phyloP scores from a whole-genome alignment of 2,888 invertebrate genomes.

The Polydrusus cervinus region DNA sequence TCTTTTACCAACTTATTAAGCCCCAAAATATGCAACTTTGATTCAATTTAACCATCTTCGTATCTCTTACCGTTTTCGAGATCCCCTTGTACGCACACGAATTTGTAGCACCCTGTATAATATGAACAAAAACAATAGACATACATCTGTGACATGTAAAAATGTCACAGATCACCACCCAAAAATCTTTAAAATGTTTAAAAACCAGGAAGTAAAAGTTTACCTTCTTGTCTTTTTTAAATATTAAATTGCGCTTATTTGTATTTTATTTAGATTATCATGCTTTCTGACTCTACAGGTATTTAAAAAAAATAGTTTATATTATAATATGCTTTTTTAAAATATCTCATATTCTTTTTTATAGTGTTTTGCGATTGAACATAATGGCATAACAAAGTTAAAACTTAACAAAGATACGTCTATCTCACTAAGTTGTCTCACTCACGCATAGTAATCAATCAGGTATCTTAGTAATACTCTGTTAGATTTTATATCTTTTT shows the following conservation, averaged over 20 bases:
- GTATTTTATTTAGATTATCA: neutral
- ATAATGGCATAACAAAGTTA: conserved; percentile 25
- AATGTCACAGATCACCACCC: too few species aligned
- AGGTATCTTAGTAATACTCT: conserved; percentile 51
- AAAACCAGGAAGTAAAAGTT: too few species aligned
- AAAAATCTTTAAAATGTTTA: too few species aligned
- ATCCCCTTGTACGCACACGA: too few species aligned
- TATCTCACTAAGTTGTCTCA: conserved; percentile 55
- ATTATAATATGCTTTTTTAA: neutral
- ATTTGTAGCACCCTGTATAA: too few species aligned
- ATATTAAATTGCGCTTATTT: neutral
- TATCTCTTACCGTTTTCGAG: too few species aligned
- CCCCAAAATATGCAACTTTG: too few species aligned
- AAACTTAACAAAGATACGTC: conserved; percentile 50
- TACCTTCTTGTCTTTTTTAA: too few species aligned
- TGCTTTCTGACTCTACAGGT: neutral
- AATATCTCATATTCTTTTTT: conserved; percentile 14
- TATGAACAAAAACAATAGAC: too few species aligned
- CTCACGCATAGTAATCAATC: conserved; percentile 47
- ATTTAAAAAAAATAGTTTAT: neutral
- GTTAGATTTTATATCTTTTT: conserved; percentile 16
- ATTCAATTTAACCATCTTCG: too few species aligned
- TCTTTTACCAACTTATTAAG: too few species aligned
- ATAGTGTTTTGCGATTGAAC: neutral
- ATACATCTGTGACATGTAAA: too few species aligned